phyloP scores from a whole-genome alignment of 2,888 invertebrate genomes.

The Trissoscelio sp. region DNA sequence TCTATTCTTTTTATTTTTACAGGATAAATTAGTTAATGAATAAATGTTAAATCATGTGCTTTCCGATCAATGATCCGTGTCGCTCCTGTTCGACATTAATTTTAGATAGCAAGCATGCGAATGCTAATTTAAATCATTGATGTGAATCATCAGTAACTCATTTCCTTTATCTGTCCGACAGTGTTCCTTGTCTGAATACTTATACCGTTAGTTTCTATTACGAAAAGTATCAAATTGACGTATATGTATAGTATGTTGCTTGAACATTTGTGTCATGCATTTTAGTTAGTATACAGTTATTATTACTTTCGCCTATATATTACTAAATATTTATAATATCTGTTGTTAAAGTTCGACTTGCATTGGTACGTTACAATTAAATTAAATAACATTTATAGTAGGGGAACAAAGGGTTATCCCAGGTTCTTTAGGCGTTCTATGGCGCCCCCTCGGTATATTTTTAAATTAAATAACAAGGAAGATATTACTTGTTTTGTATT shows the following conservation, averaged over 20 bases:
- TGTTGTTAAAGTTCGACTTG: not conserved
- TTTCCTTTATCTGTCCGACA: slow-evolving; percentile 10
- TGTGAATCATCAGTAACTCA: slow-evolving; percentile 20
- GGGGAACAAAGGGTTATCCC: too few relatives aligned
- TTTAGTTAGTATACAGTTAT: slow-evolving; percentile 12
- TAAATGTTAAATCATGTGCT: slow-evolving; percentile 14
- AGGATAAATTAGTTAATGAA: not conserved
- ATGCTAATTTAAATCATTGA: not conserved
- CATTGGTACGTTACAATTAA: not conserved
- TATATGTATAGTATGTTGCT: slow-evolving; percentile 16
- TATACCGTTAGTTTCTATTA: slow-evolving; percentile 29
- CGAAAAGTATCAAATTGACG: slow-evolving; percentile 7
- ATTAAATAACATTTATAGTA: too few relatives aligned
- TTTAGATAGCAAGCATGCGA: slow-evolving; percentile 29
- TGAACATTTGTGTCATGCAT: slow-evolving; percentile 4
- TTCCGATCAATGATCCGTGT: slow-evolving; percentile 49
- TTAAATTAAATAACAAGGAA: not conserved
- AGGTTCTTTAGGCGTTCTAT: too few relatives aligned
- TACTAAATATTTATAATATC: not conserved
- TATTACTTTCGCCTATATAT: slow-evolving; percentile 5
- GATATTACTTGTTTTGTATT: not conserved
- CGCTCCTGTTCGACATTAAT: slow-evolving; percentile 19
- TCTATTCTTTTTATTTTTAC: not conserved
- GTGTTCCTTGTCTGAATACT: slow-evolving; percentile 11
- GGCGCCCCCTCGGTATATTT: too few relatives aligned